Evolutionary conservation across 1,140 invertebrate genomes (phyloP), one percentile per base, ranked within the genome.

Genomic region (Venustaconcha ellipsiformis): DNA sequence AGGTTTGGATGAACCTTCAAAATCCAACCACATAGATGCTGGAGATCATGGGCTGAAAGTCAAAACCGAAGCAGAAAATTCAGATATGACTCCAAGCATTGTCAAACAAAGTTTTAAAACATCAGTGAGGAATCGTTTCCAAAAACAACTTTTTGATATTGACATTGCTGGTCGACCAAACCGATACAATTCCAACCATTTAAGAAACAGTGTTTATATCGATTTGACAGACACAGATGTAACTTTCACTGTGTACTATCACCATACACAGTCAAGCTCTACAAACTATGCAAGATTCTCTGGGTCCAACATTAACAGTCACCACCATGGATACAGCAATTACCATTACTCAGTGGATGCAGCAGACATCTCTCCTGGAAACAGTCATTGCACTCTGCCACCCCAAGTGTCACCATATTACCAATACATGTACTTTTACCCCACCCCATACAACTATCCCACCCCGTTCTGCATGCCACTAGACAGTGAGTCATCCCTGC

Each of bases 221-320:
- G 87, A 89, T 74, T 74, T 89, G 70, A 88, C 88, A 6, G 87
- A 85, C 23, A 84, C 81, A n/a, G 87, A 88, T 75, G 83, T 89
- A 8, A 82, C 84, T 59, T 82, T 86, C 30, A 83, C 84, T 37
- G 86, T 89, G 14, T 87, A 84, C 62, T 88, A 89, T 68, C 83
- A 88, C 67, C 82, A 86, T 69, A 80, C 82, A 66, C 65, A 81
- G 14, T 55, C 79, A 48, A 48, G 37, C 8, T 5, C 37, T 6
- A 48, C 37, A 17, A 76, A 68, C 73, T 79, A 79, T 76, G 75
- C 76, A 74, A 74, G 30, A 56, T 64, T 70, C 60, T 66, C 74
- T 13, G 70, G 66, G 57, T 74, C 78, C 58, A 71, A 72, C 57
- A 23, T 73, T 17, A 71, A 74, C 68, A 70, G 74, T 60, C 69